phyloP scores from a whole-genome alignment of 2,797 vertebrate species.

The Hemitrygon akajei region DNA sequence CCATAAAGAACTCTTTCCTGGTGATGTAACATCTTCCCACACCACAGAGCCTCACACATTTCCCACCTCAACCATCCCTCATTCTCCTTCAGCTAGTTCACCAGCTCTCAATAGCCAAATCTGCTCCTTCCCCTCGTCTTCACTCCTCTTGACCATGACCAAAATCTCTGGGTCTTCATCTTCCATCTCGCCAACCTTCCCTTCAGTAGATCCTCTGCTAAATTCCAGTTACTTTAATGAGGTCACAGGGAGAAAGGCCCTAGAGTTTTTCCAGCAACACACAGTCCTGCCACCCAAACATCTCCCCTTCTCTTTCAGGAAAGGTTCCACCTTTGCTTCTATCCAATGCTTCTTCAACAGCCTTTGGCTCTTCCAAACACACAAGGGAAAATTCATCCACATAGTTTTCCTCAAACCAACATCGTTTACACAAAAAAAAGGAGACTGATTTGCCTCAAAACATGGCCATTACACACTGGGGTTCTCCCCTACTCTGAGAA shows the following conservation, averaged over 20 bases:
- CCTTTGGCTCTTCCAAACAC: neutral
- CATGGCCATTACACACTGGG: neutral
- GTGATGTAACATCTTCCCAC: neutral
- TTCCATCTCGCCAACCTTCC: neutral
- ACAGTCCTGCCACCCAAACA: neutral
- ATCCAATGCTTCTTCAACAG: neutral
- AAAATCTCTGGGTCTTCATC: neutral
- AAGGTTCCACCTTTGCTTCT: neutral
- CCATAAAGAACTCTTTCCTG: neutral
- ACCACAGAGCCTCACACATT: neutral
- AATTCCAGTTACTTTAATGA: too few species aligned
- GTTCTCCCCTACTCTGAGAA: neutral
- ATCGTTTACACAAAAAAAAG: neutral
- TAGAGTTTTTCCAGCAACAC: neutral
- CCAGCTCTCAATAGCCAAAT: neutral
- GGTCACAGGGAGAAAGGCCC: too few species aligned
- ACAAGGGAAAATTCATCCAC: neutral
- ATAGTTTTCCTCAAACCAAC: neutral
- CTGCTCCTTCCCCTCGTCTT: neutral
- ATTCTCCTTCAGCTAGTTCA: neutral
- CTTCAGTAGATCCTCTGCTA: neutral
- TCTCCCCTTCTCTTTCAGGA: neutral
- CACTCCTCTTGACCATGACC: neutral
- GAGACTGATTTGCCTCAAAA: neutral
- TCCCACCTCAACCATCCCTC: neutral